Conservation (phyloP, 2,888 invertebrate species). For the Xylota sylvarum region DNA sequence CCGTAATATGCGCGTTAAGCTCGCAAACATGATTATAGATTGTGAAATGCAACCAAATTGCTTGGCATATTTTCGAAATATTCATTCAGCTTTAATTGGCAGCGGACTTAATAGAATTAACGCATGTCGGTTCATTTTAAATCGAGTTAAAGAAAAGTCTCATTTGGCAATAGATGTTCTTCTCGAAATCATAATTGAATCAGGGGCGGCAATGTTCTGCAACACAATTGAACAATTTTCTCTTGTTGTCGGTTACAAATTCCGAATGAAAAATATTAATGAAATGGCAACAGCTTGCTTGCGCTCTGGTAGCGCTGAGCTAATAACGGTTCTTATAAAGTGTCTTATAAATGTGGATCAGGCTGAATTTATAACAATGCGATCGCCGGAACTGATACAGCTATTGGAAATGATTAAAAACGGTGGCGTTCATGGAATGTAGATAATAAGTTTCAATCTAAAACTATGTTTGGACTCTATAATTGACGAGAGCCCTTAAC, state of each 20-base stretch:
- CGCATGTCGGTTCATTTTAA: constrained; percentile 65
- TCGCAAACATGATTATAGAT: constrained; percentile 78
- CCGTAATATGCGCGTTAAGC: constrained; percentile 77
- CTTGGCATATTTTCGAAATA: constrained; percentile 56
- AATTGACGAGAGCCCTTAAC: not conserved
- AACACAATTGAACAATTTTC: constrained; percentile 77
- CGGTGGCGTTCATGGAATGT: constrained; percentile 34
- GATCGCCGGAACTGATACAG: constrained; percentile 58
- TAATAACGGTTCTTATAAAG: constrained; percentile 56
- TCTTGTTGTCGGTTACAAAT: constrained; percentile 70
- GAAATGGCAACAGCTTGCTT: constrained; percentile 52
- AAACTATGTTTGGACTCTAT: not conserved
- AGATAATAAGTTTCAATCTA: constrained; percentile 23
- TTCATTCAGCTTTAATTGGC: constrained; percentile 22
- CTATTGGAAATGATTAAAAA: constrained; percentile 63
- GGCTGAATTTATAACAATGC: constrained; percentile 50
- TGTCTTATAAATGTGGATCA: constrained; percentile 66
- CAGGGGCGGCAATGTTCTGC: constrained; percentile 78
- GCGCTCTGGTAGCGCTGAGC: constrained; percentile 55
- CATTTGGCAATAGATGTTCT: constrained; percentile 73
- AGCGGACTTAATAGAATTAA: constrained; percentile 51
- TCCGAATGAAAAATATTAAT: constrained; percentile 73
- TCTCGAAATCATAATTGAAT: constrained; percentile 78
- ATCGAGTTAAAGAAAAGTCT: constrained; percentile 34
- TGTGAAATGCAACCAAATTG: constrained; percentile 78